Evolutionary conservation across 35 echinoderm and acorn worm genomes (phyloP), one percentile per base, ranked within the genome.

Genomic region (Lytechinus pictus): DNA sequence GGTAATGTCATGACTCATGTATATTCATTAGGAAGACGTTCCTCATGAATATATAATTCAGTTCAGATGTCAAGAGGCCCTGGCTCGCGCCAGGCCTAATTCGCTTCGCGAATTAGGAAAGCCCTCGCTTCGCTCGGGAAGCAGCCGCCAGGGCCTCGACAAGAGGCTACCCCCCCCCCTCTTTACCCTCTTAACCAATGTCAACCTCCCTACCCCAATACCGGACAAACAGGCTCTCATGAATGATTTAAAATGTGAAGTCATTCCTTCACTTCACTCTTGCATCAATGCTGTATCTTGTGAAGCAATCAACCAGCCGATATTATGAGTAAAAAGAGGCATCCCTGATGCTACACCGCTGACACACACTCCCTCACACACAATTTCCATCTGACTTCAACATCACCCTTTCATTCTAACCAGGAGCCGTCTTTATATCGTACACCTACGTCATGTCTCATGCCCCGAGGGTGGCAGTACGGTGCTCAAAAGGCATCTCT

Each of bases 251-350:
- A 90, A 52, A 54, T 52, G 88, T 90, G 28, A 14, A 54, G 29
- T 90, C 88, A 54, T 90, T 90, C 88, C 88, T 52, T 12, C 88
- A 44, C 88, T 90, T 44, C 88, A 24, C 6, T 90, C 88, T 90
- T 90, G 88, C 88, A 90, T 90, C 88, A 90, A 33, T 44, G 52
- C 52, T 90, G 33, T 44, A 44, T 52, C 4, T 79, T 24, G 7
- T 79, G n/a, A 79, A 24, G 66, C 66, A 79, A 24, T 79, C 66
- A 79, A 79, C 66, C 6, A 24, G n/a, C 66, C 66, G 16, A 24
- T 24, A 27, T 79, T 10, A 6, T 5, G 11, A 90, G 33, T 44
- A 44, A 44, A 44, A 44, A 44, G 29, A 52, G 16, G 88, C 27
- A 52, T 54, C 16, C 33, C 33, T 44, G 33, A 44, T 44, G 33